These are phyloP conservation scores for Cheumatopsyche charites DNA, from an alignment of 1,140 invertebrate species.

Conservation along the genomic window DNA sequence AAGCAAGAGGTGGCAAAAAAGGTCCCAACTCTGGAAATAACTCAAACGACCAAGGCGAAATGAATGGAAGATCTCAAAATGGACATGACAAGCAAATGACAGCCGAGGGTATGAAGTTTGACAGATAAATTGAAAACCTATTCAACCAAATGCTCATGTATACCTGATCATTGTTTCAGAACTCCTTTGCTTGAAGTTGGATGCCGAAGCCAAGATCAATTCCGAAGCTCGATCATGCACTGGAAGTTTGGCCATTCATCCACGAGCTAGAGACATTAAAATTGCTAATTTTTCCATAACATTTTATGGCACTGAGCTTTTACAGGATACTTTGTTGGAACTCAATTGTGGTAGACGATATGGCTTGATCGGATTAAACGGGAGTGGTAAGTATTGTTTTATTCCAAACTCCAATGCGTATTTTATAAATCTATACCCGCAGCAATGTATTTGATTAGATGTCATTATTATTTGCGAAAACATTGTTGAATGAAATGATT, in stretches of 20 bases:
- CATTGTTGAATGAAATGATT: too few species aligned
- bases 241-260: conserved; percentile 92
- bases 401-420: not conserved
- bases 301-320: conserved; percentile 94
- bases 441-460: not conserved
- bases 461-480: too few species aligned
- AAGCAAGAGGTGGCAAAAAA: conserved; percentile 76
- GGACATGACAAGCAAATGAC: conserved; percentile 57
- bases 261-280: conserved; percentile 94
- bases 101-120: conserved; percentile 65
- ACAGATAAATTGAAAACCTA: too few species aligned
- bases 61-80: conserved; percentile 11
- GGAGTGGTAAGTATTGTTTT: conserved; percentile 75
- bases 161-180: conserved; percentile 64
- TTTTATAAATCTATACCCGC: not conserved
- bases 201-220: conserved; percentile 88
- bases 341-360: conserved; percentile 96
- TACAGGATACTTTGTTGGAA: conserved; percentile 95
- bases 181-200: conserved; percentile 84
- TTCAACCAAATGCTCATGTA: conserved; percentile 25
- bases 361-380: conserved; percentile 95
- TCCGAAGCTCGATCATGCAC: conserved; percentile 94
- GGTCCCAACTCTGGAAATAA: conserved; percentile 56
- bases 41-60: conserved; percentile 45
- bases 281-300: conserved; percentile 97